These are phyloP conservation scores for Escarpia spicata DNA, from an alignment of 2,888 invertebrate genomes.

Conservation along the genomic window DNA sequence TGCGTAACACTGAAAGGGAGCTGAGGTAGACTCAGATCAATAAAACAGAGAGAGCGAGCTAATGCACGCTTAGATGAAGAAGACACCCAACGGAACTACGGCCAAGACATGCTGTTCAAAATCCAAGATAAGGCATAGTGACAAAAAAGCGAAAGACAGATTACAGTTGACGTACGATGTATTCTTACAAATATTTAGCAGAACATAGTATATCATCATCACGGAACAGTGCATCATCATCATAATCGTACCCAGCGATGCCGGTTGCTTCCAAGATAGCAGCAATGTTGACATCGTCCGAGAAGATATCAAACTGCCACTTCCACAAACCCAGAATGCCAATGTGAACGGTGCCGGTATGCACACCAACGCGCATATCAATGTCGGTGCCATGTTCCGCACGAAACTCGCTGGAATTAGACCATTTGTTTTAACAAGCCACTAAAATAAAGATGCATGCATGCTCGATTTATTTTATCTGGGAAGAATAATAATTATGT, in stretches of 20 bases:
- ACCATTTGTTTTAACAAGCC: neutral
- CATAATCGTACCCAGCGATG: neutral
- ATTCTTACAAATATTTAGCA: too few species aligned
- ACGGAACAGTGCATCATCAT: neutral
- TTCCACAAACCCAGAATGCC: neutral
- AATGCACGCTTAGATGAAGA: too few species aligned
- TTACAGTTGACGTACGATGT: too few species aligned
- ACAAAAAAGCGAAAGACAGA: too few species aligned
- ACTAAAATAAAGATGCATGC: neutral
- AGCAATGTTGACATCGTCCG: neutral
- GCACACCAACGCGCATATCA: neutral
- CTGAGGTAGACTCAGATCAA: too few species aligned
- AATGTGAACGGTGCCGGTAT: neutral
- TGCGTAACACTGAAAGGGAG: too few species aligned
- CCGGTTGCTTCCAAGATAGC: conserved; percentile 1
- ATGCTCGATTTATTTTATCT: neutral
- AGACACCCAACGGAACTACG: too few species aligned
- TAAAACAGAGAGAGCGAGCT: too few species aligned
- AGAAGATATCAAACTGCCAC: conserved; percentile 16
- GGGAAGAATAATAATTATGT: too few species aligned
- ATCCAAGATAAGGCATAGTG: too few species aligned
- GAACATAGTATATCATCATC: too few species aligned
- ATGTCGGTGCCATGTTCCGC: neutral
- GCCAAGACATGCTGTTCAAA: too few species aligned
- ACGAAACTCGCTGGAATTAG: neutral